Conservation (phyloP, 2,888 invertebrate genomes). For the Cacoxenus indagator region DNA sequence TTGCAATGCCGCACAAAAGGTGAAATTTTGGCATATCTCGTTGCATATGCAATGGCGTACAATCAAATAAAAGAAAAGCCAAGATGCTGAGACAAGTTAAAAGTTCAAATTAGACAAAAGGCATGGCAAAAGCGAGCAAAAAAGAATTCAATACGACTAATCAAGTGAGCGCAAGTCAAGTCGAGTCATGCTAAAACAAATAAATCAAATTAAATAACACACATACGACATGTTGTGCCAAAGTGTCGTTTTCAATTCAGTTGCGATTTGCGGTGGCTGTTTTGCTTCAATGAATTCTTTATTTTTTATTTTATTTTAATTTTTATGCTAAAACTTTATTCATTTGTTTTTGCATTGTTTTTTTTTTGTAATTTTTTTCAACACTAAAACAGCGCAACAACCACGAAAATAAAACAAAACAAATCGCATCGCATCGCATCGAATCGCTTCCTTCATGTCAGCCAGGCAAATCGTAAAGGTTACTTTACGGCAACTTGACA, state of each 20-base stretch:
- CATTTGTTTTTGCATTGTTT: conserved; percentile 23
- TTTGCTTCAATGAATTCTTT: conserved; percentile 31
- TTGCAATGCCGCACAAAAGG: background rate
- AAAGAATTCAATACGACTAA: no score
- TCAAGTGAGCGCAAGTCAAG: no score
- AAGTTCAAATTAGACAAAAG: conserved; percentile 17
- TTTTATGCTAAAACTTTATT: conserved; percentile 1
- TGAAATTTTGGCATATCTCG: conserved; percentile 16
- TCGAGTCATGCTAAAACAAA: conserved; percentile 37
- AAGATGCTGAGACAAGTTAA: conserved; percentile 4
- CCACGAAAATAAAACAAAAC: conserved; percentile 1
- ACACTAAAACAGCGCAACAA: conserved; percentile 37
- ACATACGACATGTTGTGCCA: conserved; percentile 48
- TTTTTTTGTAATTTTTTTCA: conserved; percentile 38
- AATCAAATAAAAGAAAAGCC: background rate
- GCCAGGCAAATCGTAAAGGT: conserved; percentile 56
- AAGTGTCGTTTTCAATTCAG: conserved; percentile 1
- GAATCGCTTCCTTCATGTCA: conserved; percentile 60
- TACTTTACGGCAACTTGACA: conserved; percentile 67
- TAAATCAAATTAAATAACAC: conserved; percentile 56
- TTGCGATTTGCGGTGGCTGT: background rate
- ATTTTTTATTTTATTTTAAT: background rate
- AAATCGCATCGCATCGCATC: conserved; percentile 43
- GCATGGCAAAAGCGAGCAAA: background rate
- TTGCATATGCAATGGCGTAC: background rate